Conservation (phyloP, 2,888 invertebrate species). For the Chorisops tibialis region DNA sequence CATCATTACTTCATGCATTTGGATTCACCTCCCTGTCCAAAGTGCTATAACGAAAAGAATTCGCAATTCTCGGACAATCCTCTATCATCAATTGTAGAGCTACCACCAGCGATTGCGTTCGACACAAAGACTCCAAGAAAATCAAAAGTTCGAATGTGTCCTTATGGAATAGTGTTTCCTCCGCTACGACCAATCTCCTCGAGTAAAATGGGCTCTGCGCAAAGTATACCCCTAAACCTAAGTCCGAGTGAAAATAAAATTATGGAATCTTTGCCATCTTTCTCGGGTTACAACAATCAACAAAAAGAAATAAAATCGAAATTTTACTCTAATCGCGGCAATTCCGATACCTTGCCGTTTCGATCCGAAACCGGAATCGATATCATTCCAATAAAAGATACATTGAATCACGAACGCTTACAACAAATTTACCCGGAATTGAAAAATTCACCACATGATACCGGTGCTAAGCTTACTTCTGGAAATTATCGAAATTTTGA, state of each 20-base stretch:
- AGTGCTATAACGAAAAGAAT: background rate
- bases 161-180: background rate
- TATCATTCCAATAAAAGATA: too few species aligned
- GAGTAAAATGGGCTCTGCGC: background rate
- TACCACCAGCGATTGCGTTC: background rate
- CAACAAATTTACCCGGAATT: too few species aligned
- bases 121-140: background rate
- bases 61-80: background rate
- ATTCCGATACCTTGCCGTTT: too few species aligned
- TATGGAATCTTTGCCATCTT: too few species aligned
- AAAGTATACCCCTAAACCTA: background rate
- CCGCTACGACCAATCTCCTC: background rate
- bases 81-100: background rate
- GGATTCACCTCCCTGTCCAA: background rate
- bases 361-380: too few species aligned
- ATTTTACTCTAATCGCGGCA: too few species aligned
- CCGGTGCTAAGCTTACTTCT: too few species aligned
- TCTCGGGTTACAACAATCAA: too few species aligned
- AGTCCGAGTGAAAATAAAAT: background rate
- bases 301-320: too few species aligned
- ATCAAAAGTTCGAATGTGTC: background rate
- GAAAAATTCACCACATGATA: too few species aligned
- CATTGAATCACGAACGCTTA: too few species aligned
- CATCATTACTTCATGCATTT: slow-evolving; percentile 8
- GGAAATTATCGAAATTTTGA: too few species aligned